Evolutionary conservation across 2,888 invertebrate genomes (phyloP), one percentile per base, ranked within the genome.

Genomic region (Sarcophaga caerulescens): DNA sequence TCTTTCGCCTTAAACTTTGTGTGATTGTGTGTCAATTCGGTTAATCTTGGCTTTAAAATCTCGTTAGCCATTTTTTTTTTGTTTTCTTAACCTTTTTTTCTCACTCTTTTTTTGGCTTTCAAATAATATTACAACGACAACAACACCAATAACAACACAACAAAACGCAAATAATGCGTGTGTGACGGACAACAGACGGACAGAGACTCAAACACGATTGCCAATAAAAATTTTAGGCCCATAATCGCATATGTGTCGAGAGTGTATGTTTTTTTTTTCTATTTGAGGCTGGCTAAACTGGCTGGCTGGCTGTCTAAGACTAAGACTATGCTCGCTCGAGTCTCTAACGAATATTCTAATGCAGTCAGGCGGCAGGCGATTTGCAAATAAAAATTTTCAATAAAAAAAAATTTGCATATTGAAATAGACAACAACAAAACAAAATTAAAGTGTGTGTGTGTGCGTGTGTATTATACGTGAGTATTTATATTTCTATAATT

Each of bases 61-160:
- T 85, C 85, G 81, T 85, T 85, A 85, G 85, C 85, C 85, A 85
- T 85, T 81, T 81, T 81, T 75, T 80, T 81, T 63, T 62, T 10
- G 35, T 35, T 35, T 35, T 35, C 8, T 35, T 35, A 35, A 35
- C 35, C 35, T 35, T 35, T 35, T 35, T 35, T 35, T 35, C 35
- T 35, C 35, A 35, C 35, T 35, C 35, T 3, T 47, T 52, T 62
- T 44, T 45, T 52, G 35, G 71, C 63, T 73, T 80, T 60, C 14
- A 60, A 60, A 60, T 65, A 79, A 79, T 63, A 70, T 62, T 68
- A 70, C 59, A 45, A 52, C 12, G 17, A 52, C n/a, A 52, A 52
- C n/a, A 52, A 12, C 10, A 47, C 21, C 73, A 35, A 19, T n/a
- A n/a, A 62, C 62, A 73, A 17, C 35, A 57, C 0, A 75, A 81